Conservation (phyloP, 2,113 vertebrate species). For the Siphamia tubifer region DNA sequence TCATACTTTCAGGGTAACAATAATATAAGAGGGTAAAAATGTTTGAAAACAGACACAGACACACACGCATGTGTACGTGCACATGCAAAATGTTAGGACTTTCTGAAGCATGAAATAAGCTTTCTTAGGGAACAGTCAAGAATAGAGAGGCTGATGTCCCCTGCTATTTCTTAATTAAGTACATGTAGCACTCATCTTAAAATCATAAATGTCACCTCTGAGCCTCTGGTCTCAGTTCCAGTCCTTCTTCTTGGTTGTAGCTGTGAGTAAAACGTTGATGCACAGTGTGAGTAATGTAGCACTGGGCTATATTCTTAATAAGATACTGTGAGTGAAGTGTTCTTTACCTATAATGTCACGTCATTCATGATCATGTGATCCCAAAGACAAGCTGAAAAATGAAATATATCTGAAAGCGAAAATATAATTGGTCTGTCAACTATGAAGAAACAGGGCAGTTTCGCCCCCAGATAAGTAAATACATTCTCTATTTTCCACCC, state of each 20-base stretch:
- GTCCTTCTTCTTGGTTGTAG: conserved; percentile 27
- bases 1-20: too few relatives aligned
- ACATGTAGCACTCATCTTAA: conserved; percentile 44
- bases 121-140: conserved; percentile 59
- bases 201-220: conserved; percentile 62
- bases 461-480: neutral
- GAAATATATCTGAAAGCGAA: neutral
- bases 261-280: conserved; percentile 36
- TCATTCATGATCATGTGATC: conserved; percentile 31
- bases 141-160: conserved; percentile 55
- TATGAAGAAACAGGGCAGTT: neutral
- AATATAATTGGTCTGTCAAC: neutral
- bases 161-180: conserved; percentile 77
- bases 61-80: neutral
- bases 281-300: conserved; percentile 20
- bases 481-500: neutral
- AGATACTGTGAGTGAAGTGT: conserved; percentile 2
- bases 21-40: too few relatives aligned
- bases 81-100: conserved; percentile 29
- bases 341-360: neutral
- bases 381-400: neutral
- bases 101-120: conserved; percentile 78
- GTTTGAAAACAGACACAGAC: neutral
- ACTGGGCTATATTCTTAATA: conserved; percentile 21
- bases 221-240: conserved; percentile 33